These are phyloP conservation scores for Actinernus sp. DNA, from an alignment of 92 coral and sea anemone species.

Conservation along the genomic window DNA sequence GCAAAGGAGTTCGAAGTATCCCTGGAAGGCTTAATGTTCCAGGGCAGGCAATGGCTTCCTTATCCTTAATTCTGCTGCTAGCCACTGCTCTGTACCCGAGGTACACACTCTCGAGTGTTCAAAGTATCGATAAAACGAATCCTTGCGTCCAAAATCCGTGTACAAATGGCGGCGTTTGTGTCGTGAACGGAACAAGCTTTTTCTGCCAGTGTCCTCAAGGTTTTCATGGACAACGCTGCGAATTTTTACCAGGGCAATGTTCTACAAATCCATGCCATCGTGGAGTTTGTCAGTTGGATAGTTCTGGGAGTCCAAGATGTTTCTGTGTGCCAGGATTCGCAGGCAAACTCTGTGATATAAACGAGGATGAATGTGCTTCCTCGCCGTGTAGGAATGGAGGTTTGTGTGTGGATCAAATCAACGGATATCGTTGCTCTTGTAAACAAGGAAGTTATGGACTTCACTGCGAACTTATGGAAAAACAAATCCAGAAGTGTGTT, in stretches of 20 bases:
- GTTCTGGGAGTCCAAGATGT: constrained; percentile 65
- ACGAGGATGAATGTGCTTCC: constrained; percentile 92
- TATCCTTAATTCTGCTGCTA: not conserved
- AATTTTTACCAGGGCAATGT: constrained; percentile 69
- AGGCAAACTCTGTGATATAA: constrained; percentile 82
- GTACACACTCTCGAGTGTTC: not conserved
- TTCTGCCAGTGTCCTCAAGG: constrained; percentile 82
- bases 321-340: constrained; percentile 86
- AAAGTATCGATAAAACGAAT: constrained; percentile 22
- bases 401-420: constrained; percentile 84
- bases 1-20: not conserved
- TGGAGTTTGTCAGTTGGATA: constrained; percentile 77
- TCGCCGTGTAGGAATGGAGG: constrained; percentile 93
- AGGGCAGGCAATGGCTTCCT: not conserved
- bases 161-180: constrained; percentile 81
- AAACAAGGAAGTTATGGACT: constrained; percentile 81
- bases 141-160: constrained; percentile 95
- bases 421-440: constrained; percentile 89
- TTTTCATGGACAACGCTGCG: constrained; percentile 80
- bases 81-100: not conserved
- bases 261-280: constrained; percentile 68
- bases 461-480: constrained; percentile 83
- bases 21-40: not conserved
- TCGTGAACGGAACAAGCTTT: constrained; percentile 71
- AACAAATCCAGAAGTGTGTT: constrained; percentile 73